Evolutionary conservation across 2,888 invertebrate species (phyloP).

Genomic region (Notodonta ziczac): DNA sequence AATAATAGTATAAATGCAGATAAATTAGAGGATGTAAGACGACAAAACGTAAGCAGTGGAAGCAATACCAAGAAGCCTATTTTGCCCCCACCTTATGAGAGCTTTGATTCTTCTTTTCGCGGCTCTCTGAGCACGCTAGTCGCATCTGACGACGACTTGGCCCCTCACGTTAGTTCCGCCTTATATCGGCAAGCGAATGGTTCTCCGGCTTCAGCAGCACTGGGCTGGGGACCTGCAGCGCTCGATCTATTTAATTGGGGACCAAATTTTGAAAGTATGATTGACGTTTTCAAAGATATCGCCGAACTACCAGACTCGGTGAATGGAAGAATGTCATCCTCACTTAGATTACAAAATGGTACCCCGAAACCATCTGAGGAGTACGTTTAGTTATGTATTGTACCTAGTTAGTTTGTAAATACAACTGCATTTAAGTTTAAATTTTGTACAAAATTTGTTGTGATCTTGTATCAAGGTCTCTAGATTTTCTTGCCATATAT

Average conservation of each 20-base stretch:
- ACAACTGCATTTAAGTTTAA: slow-evolving; percentile 46
- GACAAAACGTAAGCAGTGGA: slow-evolving; percentile 81
- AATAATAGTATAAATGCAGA: slow-evolving; percentile 94
- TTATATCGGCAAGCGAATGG: slow-evolving; percentile 92
- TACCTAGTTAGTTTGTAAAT: slow-evolving; percentile 38
- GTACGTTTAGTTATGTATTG: slow-evolving; percentile 84
- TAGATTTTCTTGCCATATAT: slow-evolving; percentile 81
- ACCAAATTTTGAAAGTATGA: slow-evolving; percentile 97
- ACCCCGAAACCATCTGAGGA: slow-evolving; percentile 95
- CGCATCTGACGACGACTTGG: slow-evolving; percentile 96
- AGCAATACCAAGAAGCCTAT: slow-evolving; percentile 86
- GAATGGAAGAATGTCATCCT: slow-evolving; percentile 89
- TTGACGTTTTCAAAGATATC: slow-evolving; percentile 98
- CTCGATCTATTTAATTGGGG: slow-evolving; percentile 95
- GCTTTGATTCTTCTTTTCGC: slow-evolving; percentile 96
- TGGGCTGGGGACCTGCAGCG: slow-evolving; percentile 92
- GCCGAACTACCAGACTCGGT: slow-evolving; percentile 95
- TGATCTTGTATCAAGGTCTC: slow-evolving; percentile 82
- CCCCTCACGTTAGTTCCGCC: slow-evolving; percentile 91
- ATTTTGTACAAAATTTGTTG: slow-evolving; percentile 70
- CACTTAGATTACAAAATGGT: slow-evolving; percentile 90
- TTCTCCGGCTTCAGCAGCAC: slow-evolving; percentile 90
- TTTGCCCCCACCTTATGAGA: slow-evolving; percentile 93
- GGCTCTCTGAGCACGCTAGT: slow-evolving; percentile 97
- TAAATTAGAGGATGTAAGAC: slow-evolving; percentile 87